Evolutionary conservation across 2,113 vertebrate species (phyloP).

Genomic region (Platanista minor): DNA sequence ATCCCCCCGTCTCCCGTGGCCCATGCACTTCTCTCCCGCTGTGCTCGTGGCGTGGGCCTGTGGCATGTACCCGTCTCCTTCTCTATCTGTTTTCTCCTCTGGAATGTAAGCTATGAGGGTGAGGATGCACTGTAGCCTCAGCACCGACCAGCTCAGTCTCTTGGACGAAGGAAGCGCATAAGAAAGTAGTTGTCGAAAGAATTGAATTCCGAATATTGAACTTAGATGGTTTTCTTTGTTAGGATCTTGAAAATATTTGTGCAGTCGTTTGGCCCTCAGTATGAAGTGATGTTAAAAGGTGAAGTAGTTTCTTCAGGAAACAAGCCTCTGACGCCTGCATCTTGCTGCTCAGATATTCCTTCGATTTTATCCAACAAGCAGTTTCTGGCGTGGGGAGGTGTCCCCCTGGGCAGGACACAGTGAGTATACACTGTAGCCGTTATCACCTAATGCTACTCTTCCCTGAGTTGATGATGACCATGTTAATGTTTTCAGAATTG

Average conservation of each 20-base stretch:
- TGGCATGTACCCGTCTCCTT: background rate
- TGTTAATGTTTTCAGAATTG: background rate
- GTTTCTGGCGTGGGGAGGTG: slow-evolving; percentile 93
- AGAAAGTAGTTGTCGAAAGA: background rate
- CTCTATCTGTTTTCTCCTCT: background rate
- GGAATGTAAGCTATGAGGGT: background rate
- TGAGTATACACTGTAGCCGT: slow-evolving; percentile 80
- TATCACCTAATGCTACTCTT: background rate
- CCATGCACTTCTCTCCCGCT: background rate
- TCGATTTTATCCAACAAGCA: slow-evolving; percentile 96
- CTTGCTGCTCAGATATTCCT: slow-evolving; percentile 79
- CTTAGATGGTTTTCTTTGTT: slow-evolving; percentile 54
- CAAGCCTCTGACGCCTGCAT: slow-evolving; percentile 43
- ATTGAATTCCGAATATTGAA: background rate
- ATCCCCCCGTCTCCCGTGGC: background rate
- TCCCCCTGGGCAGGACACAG: slow-evolving; percentile 90
- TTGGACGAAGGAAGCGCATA: background rate
- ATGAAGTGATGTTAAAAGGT: slow-evolving; percentile 92
- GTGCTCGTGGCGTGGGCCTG: background rate
- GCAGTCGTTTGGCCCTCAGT: slow-evolving; percentile 93
- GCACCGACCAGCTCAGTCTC: background rate
- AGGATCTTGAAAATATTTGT: slow-evolving; percentile 94
- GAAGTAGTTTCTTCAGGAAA: slow-evolving; percentile 72
- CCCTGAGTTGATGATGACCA: background rate
- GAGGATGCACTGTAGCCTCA: background rate